Percentiles rank a stretch among this genome's conserved stretches.
phyloP scores from a whole-genome alignment of 2,113 vertebrate species.

The Emydura subglobosa region DNA sequence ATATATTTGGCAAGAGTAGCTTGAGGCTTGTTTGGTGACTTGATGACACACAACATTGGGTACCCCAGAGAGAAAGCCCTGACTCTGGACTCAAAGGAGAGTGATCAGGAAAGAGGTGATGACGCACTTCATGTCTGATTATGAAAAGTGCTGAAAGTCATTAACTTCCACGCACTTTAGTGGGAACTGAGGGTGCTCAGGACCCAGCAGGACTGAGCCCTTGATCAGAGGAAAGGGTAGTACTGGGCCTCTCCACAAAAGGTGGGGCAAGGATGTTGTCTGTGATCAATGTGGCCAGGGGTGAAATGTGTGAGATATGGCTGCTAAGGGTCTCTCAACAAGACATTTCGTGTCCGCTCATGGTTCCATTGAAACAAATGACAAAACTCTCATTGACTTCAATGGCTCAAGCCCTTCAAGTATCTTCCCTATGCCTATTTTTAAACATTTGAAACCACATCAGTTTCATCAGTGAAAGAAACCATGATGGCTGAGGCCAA shows the following conservation, averaged over 20 bases:
- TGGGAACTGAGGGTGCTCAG: background rate
- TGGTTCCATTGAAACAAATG: background rate
- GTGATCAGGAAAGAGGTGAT: background rate
- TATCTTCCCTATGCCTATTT: background rate
- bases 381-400: background rate
- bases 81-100: too few relatives aligned
- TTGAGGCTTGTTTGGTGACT: background rate
- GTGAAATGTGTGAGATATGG: accelerated
- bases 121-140: background rate
- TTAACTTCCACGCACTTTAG: accelerated
- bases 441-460: background rate
- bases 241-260: background rate
- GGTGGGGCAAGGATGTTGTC: background rate
- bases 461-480: too few relatives aligned
- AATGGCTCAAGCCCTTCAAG: background rate
- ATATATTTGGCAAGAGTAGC: background rate
- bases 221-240: background rate
- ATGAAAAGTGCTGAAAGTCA: background rate
- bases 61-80: background rate
- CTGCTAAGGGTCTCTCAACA: background rate
- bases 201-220: background rate
- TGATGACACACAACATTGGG: background rate
- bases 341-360: background rate
- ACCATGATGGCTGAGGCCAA: too few relatives aligned
- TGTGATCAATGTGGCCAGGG: background rate